Base-by-base conservation (phyloP, 2,797 vertebrate species). In the Erithacus rubecula region DNA sequence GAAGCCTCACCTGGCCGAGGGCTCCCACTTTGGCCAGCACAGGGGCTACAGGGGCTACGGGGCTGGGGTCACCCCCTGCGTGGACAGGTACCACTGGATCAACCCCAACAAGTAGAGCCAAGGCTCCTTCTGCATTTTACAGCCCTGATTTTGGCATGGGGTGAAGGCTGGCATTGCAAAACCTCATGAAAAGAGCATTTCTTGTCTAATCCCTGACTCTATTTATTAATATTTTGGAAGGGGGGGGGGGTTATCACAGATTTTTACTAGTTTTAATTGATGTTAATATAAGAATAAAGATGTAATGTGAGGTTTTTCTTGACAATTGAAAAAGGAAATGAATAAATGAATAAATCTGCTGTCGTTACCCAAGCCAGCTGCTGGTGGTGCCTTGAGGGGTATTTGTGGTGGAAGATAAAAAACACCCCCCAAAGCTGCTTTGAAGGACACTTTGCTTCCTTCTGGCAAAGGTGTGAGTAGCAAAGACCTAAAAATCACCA, bases 21-120 rank as follows among this genome's bases (percentile, higher is more conserved):
- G 90, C 29, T 91, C 96, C 23, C 98, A 95, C 63, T 98, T 98
- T 51, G 55, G 80, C 16, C 75, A 71, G 82, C 98, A 97, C 95
- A 99, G 98, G 83, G 53, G 59, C 30, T 98, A 98, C 91, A 99
- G 98, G 91, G 56, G 85, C 78, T 98, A 97, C 69, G 95, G 98
- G 30, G 91, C 98, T 32, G 78, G 92, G 0, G 96, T 97, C 11
- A 89, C 97, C 26, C 98, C 97, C 1, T 97, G 98, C 0, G 84
- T 99, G 3, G 99, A 99, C 96, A 98, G 99, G 71, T 99, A 99
- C 97, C 99, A 99, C 96, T 99, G 99, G 99, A 97, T 99, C 96
- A 99, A 98, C 95, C 98, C 98, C 78, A 98, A 97, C 83, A 96
- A 97, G 7, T 98, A 95, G 93, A 18, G 4, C 44, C 11, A 10